Evolutionary conservation across 1,140 invertebrate species (phyloP), one percentile per base, ranked within the genome.

Genomic region (Trachymyrmex cornetzi): DNA sequence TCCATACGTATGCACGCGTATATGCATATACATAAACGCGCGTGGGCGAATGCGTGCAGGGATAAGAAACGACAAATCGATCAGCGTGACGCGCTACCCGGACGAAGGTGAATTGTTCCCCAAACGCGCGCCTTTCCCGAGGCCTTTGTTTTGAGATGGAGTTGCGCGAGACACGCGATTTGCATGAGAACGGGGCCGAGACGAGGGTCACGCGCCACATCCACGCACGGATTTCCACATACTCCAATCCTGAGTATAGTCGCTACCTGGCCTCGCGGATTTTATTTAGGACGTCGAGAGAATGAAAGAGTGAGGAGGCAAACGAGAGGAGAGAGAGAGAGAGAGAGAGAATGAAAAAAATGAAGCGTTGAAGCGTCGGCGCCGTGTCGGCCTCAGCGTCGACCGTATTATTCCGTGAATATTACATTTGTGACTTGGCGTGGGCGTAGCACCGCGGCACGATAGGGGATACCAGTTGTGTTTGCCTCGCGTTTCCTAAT

Each of bases 351-450:
- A 22, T 57, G 75, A 66, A 59, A 34, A 86, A 74, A 82, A 69
- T 79, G 69, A 85, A 55, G 90, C 87, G 80, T 87, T 59, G 69
- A 84, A 87, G 59, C 77, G 88, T 81, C 88, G 84, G 81, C 84
- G 64, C n/a, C 24, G 64, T 63, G 87, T 63, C 79, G 89, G 63
- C 87, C 64, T 71, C 66, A 38, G 63, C 88, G 67, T 69, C 66
- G 80, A 55, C 84, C 90, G 87, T 94, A 95, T 95, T 95, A 95
- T 94, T 94, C 88, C 75, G 93, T 95, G 94, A 95, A 95, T 95
- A 94, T 95, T 95, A 93, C 94, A 95, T 94, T 94, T 95, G 94
- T 89, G 88, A 89, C 88, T 89, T 74, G 86, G 86, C 77, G 57
- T 48, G 38, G n/a, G 44, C 75, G 82, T 66, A 87, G 57, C 61